Evolutionary conservation across 2,113 vertebrate genomes (phyloP), one percentile per base, ranked within the genome.

Genomic region (Tragulus kanchil): DNA sequence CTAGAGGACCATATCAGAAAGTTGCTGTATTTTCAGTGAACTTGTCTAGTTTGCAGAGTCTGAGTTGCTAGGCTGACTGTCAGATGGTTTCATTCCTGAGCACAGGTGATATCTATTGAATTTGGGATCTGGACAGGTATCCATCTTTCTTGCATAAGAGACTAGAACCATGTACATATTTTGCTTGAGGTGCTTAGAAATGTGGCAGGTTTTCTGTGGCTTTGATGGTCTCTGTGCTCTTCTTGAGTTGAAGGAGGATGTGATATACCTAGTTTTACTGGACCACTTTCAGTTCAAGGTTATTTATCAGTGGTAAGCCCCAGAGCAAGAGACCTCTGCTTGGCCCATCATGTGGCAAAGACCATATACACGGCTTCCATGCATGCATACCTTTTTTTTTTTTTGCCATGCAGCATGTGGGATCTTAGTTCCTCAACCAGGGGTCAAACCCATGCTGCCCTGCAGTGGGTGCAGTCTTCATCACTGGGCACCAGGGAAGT

Each of bases 51-150:
- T 79, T 82, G 12, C 23, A 62, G 42, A 75, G 45, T 96, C 42
- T 90, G 42, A 93, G 54, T 62, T 93, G 77, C 54, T 91, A 58
- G 67, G 71, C 42, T 87, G 82, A 93, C 26, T 95, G 93, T 81
- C 19, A 79, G 58, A 69, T 89, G 16, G 64, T 61, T 81, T 90
- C 54, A 62, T 62, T 86, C 21, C 77, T 78, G 59, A 58, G 48
- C 23, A 75, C 6, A 86, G 73, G 15, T 61, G 14, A 19, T 83
- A 77, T n/a, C 81, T 77, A 3, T 48, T 82, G 82, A 87, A 87
- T 87, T 87, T 59, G 62, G 65, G 26, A 58, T 90, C 50, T 77
- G 58, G 78, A 59, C 36, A 73, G 81, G 64, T 10, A 83, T 94
- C 26, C 7, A 2, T 84, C 69, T 78, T 84, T 79, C n/a, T 94